Conservation (phyloP, 2,113 vertebrate genomes). For the Paradoxurus hermaphroditus region DNA sequence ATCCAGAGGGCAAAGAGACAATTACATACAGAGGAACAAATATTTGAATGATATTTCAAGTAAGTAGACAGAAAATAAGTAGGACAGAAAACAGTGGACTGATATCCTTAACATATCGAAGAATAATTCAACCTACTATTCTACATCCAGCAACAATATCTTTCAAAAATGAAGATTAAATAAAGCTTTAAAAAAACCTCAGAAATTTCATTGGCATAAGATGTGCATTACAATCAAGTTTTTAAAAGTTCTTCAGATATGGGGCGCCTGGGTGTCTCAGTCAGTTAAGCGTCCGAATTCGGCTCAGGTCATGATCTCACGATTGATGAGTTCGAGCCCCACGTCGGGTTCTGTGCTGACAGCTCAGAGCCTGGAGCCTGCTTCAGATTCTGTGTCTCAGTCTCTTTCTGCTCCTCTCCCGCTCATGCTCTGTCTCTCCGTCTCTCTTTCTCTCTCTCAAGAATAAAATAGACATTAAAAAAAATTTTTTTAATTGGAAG, state of each 20-base stretch:
- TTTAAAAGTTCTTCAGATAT: neutral
- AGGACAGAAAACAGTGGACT: neutral
- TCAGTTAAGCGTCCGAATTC: too few species aligned
- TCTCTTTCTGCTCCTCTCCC: too few species aligned
- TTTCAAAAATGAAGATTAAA: neutral
- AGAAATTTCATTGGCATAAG: neutral
- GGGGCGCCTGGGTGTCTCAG: too few species aligned
- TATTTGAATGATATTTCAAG: neutral
- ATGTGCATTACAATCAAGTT: neutral
- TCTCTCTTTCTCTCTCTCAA: too few species aligned
- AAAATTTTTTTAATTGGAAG: neutral
- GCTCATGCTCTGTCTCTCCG: too few species aligned
- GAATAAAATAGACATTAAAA: too few species aligned
- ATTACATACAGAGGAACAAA: neutral
- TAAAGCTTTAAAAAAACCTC: neutral
- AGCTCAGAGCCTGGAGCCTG: too few species aligned
- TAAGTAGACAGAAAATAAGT: neutral
- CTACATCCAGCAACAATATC: neutral
- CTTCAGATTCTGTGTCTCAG: too few species aligned
- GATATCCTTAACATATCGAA: neutral
- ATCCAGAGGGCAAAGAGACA: neutral
- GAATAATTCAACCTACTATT: neutral
- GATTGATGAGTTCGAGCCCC: too few species aligned
- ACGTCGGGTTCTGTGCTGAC: too few species aligned
- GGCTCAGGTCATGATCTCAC: too few species aligned